Conservation (phyloP, 2,888 invertebrate genomes). For the Scaptomyza polygonia region DNA sequence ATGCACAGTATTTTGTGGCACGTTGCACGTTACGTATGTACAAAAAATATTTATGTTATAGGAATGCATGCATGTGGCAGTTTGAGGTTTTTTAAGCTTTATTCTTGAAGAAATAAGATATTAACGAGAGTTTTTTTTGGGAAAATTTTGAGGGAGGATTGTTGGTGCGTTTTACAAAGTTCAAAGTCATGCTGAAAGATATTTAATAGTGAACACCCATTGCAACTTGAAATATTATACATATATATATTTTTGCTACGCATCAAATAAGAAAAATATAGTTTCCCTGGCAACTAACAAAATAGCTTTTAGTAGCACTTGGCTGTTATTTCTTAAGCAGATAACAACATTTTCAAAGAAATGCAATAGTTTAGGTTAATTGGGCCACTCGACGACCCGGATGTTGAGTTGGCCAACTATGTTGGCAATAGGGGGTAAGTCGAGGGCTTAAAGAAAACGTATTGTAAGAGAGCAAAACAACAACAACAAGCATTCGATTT, state of each 20-base stretch:
- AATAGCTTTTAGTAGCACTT: background rate
- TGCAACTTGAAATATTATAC: too few relatives aligned
- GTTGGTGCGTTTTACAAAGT: too few relatives aligned
- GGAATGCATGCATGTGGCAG: too few relatives aligned
- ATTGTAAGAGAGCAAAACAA: too few relatives aligned
- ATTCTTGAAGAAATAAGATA: background rate
- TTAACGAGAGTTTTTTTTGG: background rate
- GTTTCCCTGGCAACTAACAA: background rate
- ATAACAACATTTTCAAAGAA: constrained; percentile 1
- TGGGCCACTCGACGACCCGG: background rate
- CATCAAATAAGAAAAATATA: background rate
- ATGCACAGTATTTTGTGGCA: constrained; percentile 10
- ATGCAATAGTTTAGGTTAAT: background rate
- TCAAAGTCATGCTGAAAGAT: too few relatives aligned
- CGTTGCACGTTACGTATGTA: constrained; percentile 50
- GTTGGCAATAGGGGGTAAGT: background rate
- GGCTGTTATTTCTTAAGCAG: background rate
- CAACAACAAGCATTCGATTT: too few relatives aligned
- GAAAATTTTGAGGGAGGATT: background rate
- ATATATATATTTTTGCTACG: too few relatives aligned
- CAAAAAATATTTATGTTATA: constrained; percentile 40
- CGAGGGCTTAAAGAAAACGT: background rate
- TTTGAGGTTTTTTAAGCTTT: background rate
- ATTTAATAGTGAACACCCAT: too few relatives aligned
- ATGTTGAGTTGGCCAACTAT: background rate